These are phyloP conservation scores for Lasiommata megera DNA, from an alignment of 2,888 invertebrate genomes.

Conservation along the genomic window DNA sequence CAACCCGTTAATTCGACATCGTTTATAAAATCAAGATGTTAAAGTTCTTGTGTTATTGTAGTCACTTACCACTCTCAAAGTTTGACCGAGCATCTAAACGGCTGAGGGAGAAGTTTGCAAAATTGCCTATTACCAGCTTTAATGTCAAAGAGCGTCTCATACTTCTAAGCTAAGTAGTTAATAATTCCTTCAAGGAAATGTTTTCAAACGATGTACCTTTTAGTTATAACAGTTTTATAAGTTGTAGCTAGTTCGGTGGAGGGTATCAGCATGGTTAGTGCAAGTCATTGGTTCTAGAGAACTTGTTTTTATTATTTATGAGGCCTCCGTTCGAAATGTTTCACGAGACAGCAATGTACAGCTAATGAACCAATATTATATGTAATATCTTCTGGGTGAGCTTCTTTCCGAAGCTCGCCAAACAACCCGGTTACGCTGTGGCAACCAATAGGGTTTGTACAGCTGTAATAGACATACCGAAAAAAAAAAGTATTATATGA, in stretches of 20 bases:
- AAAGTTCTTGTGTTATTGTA: not conserved
- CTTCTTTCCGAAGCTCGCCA: too few relatives aligned
- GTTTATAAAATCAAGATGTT: not conserved
- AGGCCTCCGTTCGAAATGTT: too few relatives aligned
- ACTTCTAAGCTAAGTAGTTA: constrained; percentile 45
- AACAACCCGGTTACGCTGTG: too few relatives aligned
- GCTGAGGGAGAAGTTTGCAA: constrained; percentile 23
- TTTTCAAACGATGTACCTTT: constrained; percentile 61
- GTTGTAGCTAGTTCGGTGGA: constrained; percentile 33
- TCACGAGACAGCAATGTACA: too few relatives aligned
- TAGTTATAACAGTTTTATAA: constrained; percentile 62
- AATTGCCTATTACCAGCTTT: constrained; percentile 38
- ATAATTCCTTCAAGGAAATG: constrained; percentile 56
- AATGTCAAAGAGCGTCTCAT: constrained; percentile 43
- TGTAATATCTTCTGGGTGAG: too few relatives aligned
- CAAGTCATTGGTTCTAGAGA: constrained; percentile 25
- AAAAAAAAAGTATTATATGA: too few relatives aligned
- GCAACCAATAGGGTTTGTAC: too few relatives aligned
- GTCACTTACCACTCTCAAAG: not conserved
- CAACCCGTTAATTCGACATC: not conserved
- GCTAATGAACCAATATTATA: too few relatives aligned
- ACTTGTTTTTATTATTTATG: not conserved
- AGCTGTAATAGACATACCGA: too few relatives aligned
- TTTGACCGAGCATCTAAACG: constrained; percentile 9
- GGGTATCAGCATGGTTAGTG: constrained; percentile 33